Conservation (phyloP, 1,140 invertebrate species). For the Galleria mellonella region DNA sequence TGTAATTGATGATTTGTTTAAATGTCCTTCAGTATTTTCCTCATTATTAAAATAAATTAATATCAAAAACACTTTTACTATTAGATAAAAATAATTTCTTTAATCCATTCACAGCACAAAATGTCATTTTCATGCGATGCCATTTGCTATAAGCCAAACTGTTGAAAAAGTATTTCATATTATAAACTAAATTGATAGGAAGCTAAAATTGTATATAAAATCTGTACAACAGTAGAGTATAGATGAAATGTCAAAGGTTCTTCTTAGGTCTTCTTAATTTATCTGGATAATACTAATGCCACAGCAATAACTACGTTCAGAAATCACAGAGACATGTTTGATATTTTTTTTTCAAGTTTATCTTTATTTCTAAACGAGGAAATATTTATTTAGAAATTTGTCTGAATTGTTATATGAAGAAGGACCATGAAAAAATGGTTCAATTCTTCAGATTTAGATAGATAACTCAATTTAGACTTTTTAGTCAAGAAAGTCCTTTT, state of each 20-base stretch:
- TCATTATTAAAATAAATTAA: background rate
- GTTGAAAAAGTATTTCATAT: background rate
- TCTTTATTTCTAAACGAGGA: background rate
- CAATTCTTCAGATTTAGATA: too few relatives aligned
- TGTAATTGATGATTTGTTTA: background rate
- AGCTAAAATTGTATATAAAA: too few relatives aligned
- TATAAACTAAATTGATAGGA: background rate
- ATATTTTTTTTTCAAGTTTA: background rate
- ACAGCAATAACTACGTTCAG: background rate
- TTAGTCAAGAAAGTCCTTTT: too few relatives aligned
- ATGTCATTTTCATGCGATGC: slow-evolving; percentile 46
- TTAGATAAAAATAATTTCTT: background rate
- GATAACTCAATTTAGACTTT: too few relatives aligned
- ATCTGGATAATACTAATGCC: background rate
- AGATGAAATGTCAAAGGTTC: background rate
- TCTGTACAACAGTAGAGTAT: background rate
- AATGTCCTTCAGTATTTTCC: background rate
- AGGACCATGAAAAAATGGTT: too few relatives aligned
- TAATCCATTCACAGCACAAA: slow-evolving; percentile 17
- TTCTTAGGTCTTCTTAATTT: background rate
- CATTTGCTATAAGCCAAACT: slow-evolving; percentile 33
- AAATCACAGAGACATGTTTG: background rate
- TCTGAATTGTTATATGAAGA: too few relatives aligned
- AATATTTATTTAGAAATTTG: background rate
- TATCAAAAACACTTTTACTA: background rate